These are phyloP conservation scores for Hirtodrosophila trivittata DNA, from an alignment of 2,888 invertebrate genomes.

Conservation along the genomic window DNA sequence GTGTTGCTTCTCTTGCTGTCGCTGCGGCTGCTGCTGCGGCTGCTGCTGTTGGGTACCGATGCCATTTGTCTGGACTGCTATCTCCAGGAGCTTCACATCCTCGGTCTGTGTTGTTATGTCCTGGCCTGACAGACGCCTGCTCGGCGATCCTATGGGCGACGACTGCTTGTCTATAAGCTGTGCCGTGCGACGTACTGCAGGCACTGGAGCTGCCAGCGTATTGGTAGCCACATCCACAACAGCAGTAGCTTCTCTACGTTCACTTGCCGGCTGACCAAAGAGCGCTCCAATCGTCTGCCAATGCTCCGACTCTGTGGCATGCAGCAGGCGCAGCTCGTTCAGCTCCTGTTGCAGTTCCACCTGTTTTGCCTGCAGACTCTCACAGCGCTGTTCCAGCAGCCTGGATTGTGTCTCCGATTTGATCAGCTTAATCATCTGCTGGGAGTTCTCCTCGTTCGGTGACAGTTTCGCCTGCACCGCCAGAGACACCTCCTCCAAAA, in stretches of 20 bases:
- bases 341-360: constrained; percentile 74
- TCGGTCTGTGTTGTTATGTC: constrained; percentile 55
- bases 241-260: background rate
- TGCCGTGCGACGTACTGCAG: constrained; percentile 64
- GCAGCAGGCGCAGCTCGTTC: constrained; percentile 68
- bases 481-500: constrained; percentile 39
- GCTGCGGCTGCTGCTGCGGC: background rate
- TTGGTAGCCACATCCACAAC: constrained; percentile 70
- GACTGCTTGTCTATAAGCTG: constrained; percentile 74
- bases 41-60: background rate
- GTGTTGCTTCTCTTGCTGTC: constrained; percentile 23
- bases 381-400: constrained; percentile 78
- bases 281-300: constrained; percentile 82
- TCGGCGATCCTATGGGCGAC: constrained; percentile 79
- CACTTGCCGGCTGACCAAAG: constrained; percentile 52
- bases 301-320: constrained; percentile 80
- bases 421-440: constrained; percentile 76
- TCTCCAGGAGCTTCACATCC: constrained; percentile 46
- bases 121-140: constrained; percentile 17
- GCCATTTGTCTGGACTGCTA: constrained; percentile 63
- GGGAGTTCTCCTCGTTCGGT: constrained; percentile 55
- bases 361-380: constrained; percentile 65
- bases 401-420: constrained; percentile 81
- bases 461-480: constrained; percentile 46
- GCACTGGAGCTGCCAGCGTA: constrained; percentile 67